Evolutionary conservation across 2,888 invertebrate genomes (phyloP), one percentile per base, ranked within the genome.

Genomic region (Eugnorisma glareosa): DNA sequence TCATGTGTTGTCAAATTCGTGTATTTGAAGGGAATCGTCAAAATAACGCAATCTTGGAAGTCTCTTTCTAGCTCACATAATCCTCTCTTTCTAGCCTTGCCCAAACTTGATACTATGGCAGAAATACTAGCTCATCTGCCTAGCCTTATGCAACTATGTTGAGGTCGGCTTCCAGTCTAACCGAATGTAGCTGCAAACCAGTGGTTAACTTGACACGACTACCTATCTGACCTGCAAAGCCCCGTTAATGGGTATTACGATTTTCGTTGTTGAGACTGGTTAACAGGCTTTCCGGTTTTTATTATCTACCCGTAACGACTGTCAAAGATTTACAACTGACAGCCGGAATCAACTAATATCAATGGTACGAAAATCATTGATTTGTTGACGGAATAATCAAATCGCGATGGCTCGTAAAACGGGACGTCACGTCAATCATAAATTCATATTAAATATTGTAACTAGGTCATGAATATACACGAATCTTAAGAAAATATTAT

Each of bases 381-480:
- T 24, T 37, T 2, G 11, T 18, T 48, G 57, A 35, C 10, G 10
- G 11, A 51, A 37, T 1, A 40, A 31, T 31, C 2, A n/a, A 82
- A 77, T 83, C 81, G 45, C 43, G 68, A n/a, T 73, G 59, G 61
- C 21, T 79, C 8, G 1, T 28, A 21, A 40, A 31, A 18, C 40
- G 21, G 15, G 4, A 59, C 21, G 7, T 8, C 31, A 35, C 10
- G 13, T 13, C n/a, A 35, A 43, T 0, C 2, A 37, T 7, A 37
- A 40, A 31, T n/a, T 48, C 2, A n/a, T 63, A 28, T 48, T 70
- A 43, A 54, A 61, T 51, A 13, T 37, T 66, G 11, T 37, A 18
- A 28, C 15, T 40, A 15, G 1, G 24, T 18, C 3, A 43, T 18
- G 6, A 28, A 28, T 31, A 37, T 7, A 43, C 1, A 21, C 31